Base-by-base conservation (phyloP, 2,113 vertebrate genomes). In the Tragelaphus imberbis region DNA sequence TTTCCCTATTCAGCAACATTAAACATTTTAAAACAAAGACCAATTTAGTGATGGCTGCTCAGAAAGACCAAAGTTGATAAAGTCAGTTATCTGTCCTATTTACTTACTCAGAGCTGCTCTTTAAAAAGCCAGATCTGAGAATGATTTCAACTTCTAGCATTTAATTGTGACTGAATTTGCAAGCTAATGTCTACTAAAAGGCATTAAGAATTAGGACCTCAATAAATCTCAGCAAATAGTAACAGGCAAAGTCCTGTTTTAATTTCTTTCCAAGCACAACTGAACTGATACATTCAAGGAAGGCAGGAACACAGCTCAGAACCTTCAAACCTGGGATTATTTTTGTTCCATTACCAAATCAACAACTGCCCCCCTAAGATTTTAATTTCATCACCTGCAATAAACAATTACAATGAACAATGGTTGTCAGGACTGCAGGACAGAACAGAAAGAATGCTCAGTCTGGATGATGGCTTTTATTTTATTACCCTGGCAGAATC, bases 201-300 rank as follows among this genome's bases (percentile, higher is more conserved):
- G 15, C 12, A 2, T 75, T 40, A 80, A 53, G 58, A 97, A 90
- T 59, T 75, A 84, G 15, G 51, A 90, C 28, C 87, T 68, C 25
- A 89, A 87, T 63, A 84, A 85, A 85, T 55, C 49, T 40, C 33
- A 87, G 28, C 65, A 92, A 87, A 51, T 77, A 88, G 47, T 84
- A 95, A 90, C 17, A 61, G 82, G 28, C 16, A 85, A 96, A 88
- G 59, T 68, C 8, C 40, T 23, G 44, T 71, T 87, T 61, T 75
- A 95, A 88, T 63, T 82, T 97, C 33, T 88, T 94, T 68, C 61
- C 51, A 92, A 84, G 75, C 40, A 81, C 53, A 93, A 95, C 17
- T 30, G 30, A 61, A 94, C 4, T 36, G 71, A 93, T 84, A 87
- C 77, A 91, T 68, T 90, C 85, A 94, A 79, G 55, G 44, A 65